These are phyloP conservation scores for Acronicta alni DNA, from an alignment of 2,888 invertebrate species.

Conservation along the genomic window DNA sequence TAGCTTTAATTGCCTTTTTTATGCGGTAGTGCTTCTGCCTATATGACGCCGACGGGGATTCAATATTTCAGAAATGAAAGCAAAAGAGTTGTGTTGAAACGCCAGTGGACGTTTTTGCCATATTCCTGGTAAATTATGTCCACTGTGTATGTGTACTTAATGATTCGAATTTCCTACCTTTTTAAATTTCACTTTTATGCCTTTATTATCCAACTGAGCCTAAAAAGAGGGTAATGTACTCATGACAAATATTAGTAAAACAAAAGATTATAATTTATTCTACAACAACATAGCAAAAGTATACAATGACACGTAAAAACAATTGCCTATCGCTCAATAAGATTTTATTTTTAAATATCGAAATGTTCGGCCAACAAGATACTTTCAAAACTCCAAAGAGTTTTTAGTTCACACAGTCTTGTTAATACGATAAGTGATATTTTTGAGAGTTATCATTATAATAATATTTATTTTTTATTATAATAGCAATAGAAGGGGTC, in stretches of 20 bases:
- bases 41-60: constrained; percentile 72
- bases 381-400: background rate
- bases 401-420: too few relatives aligned
- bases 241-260: too few relatives aligned
- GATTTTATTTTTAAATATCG: background rate
- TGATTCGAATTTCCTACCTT: constrained; percentile 17
- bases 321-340: background rate
- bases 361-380: background rate
- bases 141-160: constrained; percentile 30
- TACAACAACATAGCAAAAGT: too few relatives aligned
- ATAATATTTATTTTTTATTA: too few relatives aligned
- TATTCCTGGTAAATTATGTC: constrained; percentile 28
- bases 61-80: constrained; percentile 82
- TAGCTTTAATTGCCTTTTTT: constrained; percentile 83
- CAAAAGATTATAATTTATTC: background rate
- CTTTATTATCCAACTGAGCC: too few relatives aligned
- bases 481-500: too few relatives aligned
- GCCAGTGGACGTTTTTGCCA: constrained; percentile 59
- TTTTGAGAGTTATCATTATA: too few relatives aligned
- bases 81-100: constrained; percentile 65
- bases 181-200: background rate
- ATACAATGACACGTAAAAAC: too few relatives aligned
- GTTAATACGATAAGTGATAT: too few relatives aligned
- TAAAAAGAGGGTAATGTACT: too few relatives aligned
- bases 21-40: constrained; percentile 70